These are phyloP conservation scores for Sylvilagus floridanus DNA, from an alignment of 2,797 vertebrate genomes.

Conservation along the genomic window DNA sequence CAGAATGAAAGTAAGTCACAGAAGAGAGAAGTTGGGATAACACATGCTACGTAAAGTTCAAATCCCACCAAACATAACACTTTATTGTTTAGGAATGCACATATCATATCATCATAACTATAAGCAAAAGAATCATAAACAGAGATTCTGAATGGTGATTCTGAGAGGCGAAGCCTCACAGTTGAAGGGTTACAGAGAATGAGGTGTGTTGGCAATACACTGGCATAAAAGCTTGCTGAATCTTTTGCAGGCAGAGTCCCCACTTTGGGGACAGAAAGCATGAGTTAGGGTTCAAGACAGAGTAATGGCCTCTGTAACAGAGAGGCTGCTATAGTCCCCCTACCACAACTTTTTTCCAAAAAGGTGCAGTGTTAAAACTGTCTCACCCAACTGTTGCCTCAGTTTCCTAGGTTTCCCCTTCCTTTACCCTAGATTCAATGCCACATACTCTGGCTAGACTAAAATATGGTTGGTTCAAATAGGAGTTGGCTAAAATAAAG, in stretches of 20 bases:
- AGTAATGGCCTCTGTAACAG: neutral
- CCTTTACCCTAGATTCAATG: conserved; percentile 26
- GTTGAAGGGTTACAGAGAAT: neutral
- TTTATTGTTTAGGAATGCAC: neutral
- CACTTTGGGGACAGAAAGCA: too few relatives aligned
- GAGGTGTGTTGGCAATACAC: neutral
- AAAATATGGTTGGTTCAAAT: neutral
- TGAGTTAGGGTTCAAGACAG: neutral
- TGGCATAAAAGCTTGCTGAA: neutral
- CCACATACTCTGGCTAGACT: neutral
- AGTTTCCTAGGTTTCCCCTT: conserved; percentile 1
- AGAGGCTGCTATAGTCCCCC: neutral
- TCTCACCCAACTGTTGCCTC: neutral
- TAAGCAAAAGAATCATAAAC: conserved; percentile 13
- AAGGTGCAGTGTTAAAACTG: neutral
- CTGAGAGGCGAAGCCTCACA: neutral
- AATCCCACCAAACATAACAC: neutral
- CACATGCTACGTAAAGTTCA: neutral
- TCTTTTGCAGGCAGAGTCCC: neutral
- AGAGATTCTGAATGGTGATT: neutral
- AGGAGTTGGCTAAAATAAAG: conserved; percentile 66
- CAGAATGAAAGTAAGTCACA: neutral
- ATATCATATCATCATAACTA: neutral
- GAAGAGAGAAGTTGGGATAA: neutral
- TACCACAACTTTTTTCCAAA: neutral